These are phyloP conservation scores for Anguilla obscura DNA, from an alignment of 2,797 vertebrate species.

Conservation along the genomic window DNA sequence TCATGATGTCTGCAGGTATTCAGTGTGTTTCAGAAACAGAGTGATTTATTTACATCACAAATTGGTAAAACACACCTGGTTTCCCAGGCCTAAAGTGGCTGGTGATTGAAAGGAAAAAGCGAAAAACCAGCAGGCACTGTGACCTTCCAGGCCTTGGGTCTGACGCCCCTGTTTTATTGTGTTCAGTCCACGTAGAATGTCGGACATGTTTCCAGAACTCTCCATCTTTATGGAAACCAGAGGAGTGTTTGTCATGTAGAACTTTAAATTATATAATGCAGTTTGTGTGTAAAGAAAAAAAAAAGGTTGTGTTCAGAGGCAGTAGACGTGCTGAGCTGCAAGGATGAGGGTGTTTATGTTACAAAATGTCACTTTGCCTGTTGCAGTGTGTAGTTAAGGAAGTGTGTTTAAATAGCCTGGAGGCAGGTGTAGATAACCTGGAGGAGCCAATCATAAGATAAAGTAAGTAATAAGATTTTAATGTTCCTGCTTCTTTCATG, in stretches of 20 bases:
- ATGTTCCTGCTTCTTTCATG: not conserved
- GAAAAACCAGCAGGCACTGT: not conserved
- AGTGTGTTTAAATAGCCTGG: not conserved
- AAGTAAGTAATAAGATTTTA: not conserved
- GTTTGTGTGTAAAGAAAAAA: not conserved
- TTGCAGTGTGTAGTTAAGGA: not conserved
- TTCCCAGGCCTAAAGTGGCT: not conserved
- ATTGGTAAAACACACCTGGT: not conserved
- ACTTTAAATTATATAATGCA: not conserved
- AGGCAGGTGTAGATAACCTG: not conserved
- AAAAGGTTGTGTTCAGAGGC: not conserved
- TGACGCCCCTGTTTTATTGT: not conserved
- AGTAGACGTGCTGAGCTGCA: not conserved
- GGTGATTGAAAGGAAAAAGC: not conserved
- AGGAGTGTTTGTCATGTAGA: not conserved
- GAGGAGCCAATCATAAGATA: not conserved
- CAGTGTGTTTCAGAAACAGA: not conserved
- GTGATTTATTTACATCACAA: not conserved
- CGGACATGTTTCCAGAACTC: not conserved
- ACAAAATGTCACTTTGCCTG: not conserved
- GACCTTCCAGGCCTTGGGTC: not conserved
- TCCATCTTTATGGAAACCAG: not conserved
- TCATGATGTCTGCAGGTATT: not conserved
- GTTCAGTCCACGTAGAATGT: not conserved
- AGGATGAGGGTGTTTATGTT: not conserved